phyloP scores from a whole-genome alignment of 1,140 invertebrate species.

The Andricus grossulariae region DNA sequence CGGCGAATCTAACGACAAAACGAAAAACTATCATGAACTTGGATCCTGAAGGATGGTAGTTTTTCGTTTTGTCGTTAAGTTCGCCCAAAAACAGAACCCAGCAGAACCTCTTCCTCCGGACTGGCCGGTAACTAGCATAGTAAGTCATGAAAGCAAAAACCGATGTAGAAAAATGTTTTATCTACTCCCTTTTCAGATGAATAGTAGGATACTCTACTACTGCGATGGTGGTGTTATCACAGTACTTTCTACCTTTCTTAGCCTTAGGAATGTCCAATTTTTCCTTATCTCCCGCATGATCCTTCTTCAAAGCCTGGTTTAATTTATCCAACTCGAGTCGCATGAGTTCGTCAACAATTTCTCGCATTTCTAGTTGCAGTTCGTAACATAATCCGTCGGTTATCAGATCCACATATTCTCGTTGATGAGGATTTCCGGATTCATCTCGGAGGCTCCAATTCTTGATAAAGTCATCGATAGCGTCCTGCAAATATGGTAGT shows the following conservation, averaged over 20 bases:
- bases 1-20: too few relatives aligned
- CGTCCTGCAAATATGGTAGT: constrained; percentile 56
- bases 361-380: constrained; percentile 76
- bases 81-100: too few relatives aligned
- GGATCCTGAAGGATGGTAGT: too few relatives aligned
- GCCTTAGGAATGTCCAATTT: constrained; percentile 63
- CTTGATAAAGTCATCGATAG: constrained; percentile 68
- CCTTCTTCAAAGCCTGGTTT: constrained; percentile 73
- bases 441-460: constrained; percentile 74
- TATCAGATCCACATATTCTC: constrained; percentile 75
- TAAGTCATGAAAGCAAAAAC: too few relatives aligned
- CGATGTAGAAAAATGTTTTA: too few relatives aligned
- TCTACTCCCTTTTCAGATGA: too few relatives aligned
- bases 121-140: too few relatives aligned
- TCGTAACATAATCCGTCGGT: constrained; percentile 74
- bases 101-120: too few relatives aligned
- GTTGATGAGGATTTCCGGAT: constrained; percentile 70
- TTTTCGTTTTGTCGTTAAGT: too few relatives aligned
- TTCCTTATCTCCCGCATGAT: constrained; percentile 60
- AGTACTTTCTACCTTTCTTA: constrained; percentile 55
- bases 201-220: too few relatives aligned
- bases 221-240: too few relatives aligned
- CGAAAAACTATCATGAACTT: too few relatives aligned
- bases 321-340: constrained; percentile 76
- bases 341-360: constrained; percentile 78